Evolutionary conservation across 1,140 invertebrate genomes (phyloP).

Genomic region (Acromyrmex echinatior): DNA sequence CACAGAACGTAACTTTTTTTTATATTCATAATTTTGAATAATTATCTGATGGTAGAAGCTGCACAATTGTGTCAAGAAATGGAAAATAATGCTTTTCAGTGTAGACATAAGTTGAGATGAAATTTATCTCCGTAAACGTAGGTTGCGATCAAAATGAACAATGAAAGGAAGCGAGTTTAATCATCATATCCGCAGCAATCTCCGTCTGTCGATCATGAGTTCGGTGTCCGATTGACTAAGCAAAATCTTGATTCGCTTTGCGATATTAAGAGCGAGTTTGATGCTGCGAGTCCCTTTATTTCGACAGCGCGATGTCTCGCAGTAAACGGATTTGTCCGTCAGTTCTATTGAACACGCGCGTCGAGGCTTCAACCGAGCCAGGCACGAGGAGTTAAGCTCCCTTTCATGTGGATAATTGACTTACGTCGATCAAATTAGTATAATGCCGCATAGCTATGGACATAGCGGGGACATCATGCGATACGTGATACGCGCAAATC

Average conservation of each 20-base stretch:
- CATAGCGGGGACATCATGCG: not conserved
- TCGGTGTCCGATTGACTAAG: conserved; percentile 4
- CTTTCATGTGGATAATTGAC: conserved; percentile 60
- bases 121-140: not conserved
- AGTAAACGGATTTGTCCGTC: conserved; percentile 65
- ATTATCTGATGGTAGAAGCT: not conserved
- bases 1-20: not conserved
- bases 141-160: not conserved
- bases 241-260: conserved; percentile 14
- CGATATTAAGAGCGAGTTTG: conserved; percentile 47
- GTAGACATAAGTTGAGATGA: not conserved
- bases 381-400: conserved; percentile 57
- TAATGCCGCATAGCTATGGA: conserved; percentile 41
- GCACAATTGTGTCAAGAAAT: not conserved
- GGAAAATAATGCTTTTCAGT: not conserved
- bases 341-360: conserved; percentile 42
- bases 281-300: conserved; percentile 50
- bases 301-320: conserved; percentile 42
- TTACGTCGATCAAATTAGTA: conserved; percentile 61
- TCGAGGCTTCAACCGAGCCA: conserved; percentile 42
- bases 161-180: not conserved
- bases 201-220: conserved; percentile 9
- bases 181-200: not conserved
- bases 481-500: conserved; percentile 3
- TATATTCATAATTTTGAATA: not conserved